phyloP scores from a whole-genome alignment of 2,113 vertebrate species.

The Echinops telfairi region DNA sequence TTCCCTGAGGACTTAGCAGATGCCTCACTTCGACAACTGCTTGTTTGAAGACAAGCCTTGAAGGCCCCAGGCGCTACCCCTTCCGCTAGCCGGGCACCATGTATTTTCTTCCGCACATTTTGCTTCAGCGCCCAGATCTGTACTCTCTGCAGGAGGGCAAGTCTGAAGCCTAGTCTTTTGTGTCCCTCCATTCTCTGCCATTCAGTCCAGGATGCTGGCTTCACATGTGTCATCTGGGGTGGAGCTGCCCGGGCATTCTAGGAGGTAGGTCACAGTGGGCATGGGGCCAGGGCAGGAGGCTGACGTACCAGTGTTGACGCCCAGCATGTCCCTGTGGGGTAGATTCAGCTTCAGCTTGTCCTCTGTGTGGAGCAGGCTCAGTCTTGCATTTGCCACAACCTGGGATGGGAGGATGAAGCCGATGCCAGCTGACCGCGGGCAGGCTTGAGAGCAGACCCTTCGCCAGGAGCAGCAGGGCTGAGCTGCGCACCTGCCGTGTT shows the following conservation, averaged over 20 bases:
- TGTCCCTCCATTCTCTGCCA: neutral
- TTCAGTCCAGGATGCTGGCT: neutral
- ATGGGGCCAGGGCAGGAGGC: conserved; percentile 10
- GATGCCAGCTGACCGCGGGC: neutral
- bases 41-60: too few species aligned
- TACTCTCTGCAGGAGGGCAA: too few species aligned
- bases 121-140: too few species aligned
- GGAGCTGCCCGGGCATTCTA: neutral
- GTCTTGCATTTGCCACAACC: conserved; percentile 25
- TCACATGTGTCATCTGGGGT: neutral
- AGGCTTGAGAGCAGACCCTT: neutral
- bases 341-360: neutral
- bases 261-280: neutral
- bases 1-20: too few species aligned
- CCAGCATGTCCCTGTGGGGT: neutral
- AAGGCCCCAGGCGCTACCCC: too few species aligned
- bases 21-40: too few species aligned
- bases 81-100: too few species aligned
- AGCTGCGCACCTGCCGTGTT: conserved; percentile 46
- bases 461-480: neutral
- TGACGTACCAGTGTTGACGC: conserved; percentile 53
- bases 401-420: conserved; percentile 14
- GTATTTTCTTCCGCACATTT: too few species aligned
- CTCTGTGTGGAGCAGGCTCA: neutral
- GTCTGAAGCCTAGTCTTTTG: too few species aligned